phyloP scores from a whole-genome alignment of 1,140 invertebrate species.

The Drosophila lowei region DNA sequence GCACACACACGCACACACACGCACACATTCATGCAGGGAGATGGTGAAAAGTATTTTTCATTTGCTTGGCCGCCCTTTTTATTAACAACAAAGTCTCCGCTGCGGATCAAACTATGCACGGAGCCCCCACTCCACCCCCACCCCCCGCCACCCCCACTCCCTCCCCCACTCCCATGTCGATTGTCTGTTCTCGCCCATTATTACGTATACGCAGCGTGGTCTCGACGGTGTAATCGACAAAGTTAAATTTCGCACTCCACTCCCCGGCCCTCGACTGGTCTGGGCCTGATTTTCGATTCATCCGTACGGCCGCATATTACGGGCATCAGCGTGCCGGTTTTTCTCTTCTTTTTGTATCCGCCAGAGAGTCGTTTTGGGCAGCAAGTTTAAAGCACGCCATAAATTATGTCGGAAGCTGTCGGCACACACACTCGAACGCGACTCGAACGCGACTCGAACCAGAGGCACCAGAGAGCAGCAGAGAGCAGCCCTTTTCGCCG shows the following conservation, averaged over 20 bases:
- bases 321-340: constrained; percentile 13
- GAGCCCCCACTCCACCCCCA: not conserved
- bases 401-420: constrained; percentile 64
- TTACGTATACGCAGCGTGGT: constrained; percentile 69
- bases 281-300: constrained; percentile 47
- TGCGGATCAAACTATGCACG: constrained; percentile 62
- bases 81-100: constrained; percentile 57
- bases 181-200: constrained; percentile 42
- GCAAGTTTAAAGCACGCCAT: constrained; percentile 71
- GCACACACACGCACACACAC: not conserved
- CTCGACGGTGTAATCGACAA: constrained; percentile 74
- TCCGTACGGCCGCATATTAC: constrained; percentile 44
- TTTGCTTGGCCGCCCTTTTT: constrained; percentile 71
- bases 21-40: not conserved
- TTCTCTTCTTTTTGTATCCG: constrained; percentile 20
- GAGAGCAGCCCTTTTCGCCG: constrained; percentile 54
- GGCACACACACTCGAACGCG: not conserved
- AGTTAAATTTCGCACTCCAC: constrained; percentile 76
- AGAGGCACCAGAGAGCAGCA: too few relatives aligned
- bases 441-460: not conserved
- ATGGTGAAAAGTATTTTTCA: constrained; percentile 67
- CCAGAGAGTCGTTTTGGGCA: constrained; percentile 43
- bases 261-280: constrained; percentile 16
- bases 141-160: not conserved
- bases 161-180: not conserved